These are phyloP conservation scores for Monodelphis domestica DNA, from an alignment of 2,797 vertebrate species.

Conservation along the genomic window DNA sequence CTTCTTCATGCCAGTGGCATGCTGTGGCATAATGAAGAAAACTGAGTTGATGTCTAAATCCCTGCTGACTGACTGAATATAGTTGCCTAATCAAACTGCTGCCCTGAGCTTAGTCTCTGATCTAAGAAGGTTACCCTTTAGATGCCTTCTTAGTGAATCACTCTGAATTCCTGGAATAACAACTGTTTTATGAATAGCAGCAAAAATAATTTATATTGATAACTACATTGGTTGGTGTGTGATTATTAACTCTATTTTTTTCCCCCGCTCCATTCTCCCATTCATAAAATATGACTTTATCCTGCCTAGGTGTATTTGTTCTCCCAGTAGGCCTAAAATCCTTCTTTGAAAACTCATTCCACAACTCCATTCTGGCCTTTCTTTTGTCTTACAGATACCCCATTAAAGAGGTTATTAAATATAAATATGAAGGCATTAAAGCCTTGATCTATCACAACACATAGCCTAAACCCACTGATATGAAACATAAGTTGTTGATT, in stretches of 20 bases:
- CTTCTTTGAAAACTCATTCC: background rate
- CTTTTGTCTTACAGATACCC: constrained; percentile 20
- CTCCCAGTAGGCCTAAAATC: background rate
- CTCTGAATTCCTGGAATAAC: background rate
- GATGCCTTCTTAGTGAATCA: background rate
- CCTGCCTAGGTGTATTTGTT: constrained; percentile 28
- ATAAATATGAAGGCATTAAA: too few relatives aligned
- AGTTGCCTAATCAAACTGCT: background rate
- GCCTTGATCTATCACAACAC: background rate
- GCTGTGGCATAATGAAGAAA: background rate
- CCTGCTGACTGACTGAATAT: background rate
- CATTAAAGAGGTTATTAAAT: too few relatives aligned
- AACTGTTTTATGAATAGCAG: constrained; percentile 37
- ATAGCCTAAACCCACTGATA: constrained; percentile 1
- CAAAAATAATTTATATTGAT: constrained; percentile 31
- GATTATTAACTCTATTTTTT: constrained; percentile 39
- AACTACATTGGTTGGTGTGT: constrained; percentile 40
- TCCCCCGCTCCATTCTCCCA: constrained; percentile 37
- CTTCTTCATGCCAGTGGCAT: background rate
- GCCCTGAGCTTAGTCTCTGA: constrained; percentile 23
- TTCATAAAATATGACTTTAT: background rate
- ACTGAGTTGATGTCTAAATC: constrained; percentile 25
- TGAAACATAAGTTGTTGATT: constrained; percentile 26
- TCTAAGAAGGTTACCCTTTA: constrained; percentile 35
- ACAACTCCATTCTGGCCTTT: background rate